A percentile compares a stretch with the other conserved stretches of the same genome.
phyloP scores from a whole-genome alignment of 2,113 vertebrate genomes.

The Rostratula benghalensis region DNA sequence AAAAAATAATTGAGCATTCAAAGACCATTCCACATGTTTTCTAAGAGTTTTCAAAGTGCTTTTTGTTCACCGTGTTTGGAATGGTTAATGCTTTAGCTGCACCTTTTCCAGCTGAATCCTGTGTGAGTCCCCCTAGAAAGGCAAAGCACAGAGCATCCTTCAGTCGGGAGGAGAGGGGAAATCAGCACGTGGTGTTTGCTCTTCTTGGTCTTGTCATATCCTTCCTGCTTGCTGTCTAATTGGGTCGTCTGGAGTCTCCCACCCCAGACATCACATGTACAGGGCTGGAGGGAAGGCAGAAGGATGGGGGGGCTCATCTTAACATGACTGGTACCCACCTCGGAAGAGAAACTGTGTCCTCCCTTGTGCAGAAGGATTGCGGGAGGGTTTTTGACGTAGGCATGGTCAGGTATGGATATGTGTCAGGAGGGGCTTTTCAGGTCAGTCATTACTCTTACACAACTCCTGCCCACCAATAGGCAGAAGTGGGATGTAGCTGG shows the following conservation, averaged over 20 bases:
- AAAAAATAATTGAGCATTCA: background rate
- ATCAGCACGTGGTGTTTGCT: background rate
- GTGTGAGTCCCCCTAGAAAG: background rate
- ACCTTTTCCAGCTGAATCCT: background rate
- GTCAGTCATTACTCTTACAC: background rate
- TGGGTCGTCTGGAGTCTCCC: background rate
- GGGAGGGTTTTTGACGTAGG: background rate
- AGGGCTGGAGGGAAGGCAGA: background rate
- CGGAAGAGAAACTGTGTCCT: background rate
- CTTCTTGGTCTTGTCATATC: background rate
- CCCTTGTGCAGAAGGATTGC: background rate
- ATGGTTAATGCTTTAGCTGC: background rate
- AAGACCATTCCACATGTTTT: background rate
- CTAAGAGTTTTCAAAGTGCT: background rate
- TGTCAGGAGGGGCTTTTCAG: background rate
- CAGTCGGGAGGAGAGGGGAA: background rate
- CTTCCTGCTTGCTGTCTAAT: background rate
- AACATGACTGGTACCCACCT: rapidly evolving
- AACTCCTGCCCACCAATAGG: background rate
- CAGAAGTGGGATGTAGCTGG: background rate
- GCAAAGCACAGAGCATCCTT: background rate
- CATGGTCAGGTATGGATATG: background rate
- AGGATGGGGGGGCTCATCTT: background rate
- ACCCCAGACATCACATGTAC: background rate
- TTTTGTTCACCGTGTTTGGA: background rate